Base-by-base conservation (phyloP, 2,888 invertebrate genomes). In the Melipona beecheii region DNA sequence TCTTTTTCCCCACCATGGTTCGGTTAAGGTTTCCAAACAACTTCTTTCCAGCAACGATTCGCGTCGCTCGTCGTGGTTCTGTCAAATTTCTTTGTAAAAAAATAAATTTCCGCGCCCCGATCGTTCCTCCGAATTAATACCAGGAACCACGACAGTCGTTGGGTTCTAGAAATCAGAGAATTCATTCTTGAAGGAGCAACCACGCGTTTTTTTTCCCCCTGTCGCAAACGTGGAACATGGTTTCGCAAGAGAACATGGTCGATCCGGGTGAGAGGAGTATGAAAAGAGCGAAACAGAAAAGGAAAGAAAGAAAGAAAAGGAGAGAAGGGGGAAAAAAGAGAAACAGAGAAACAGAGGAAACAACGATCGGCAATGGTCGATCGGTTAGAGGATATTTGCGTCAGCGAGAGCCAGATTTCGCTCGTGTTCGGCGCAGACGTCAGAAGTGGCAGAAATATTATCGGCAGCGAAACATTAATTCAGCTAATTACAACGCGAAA, bases 401-500 rank as follows among this genome's bases (percentile, higher is more conserved):
- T 75, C 64, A 36, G 52, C 71, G 17, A 58, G 50, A 50, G 65
- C 43, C n/a, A 31, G 52, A 83, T 76, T 71, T 58, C 52, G 70
- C 36, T 36, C 52, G 58, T 50, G 11, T 21, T 66, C n/a, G 49
- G 11, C 54, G 9, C 69, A 66, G 68, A 71, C 82, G 77, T 74
- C 83, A 62, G 58, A 74, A 66, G 60, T 68, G 72, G 31, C 43
- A 36, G 60, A 76, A 74, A 79, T 84, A 84, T 83, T 73, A 68
- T 58, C 75, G 72, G 69, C 19, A 70, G 72, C 75, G 65, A 43
- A 11, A 78, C 73, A 69, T 83, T 74, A 79, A 84, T 74, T 83
- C 69, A 83, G 65, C 75, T 80, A 84, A 85, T 85, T 85, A 58
- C 71, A 60, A 65, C 84, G 75, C 72, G 66, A 49, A 68, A 62